Evolutionary conservation across 2,888 invertebrate species (phyloP), one percentile per base, ranked within the genome.

Genomic region (Pristionchus entomophagus): DNA sequence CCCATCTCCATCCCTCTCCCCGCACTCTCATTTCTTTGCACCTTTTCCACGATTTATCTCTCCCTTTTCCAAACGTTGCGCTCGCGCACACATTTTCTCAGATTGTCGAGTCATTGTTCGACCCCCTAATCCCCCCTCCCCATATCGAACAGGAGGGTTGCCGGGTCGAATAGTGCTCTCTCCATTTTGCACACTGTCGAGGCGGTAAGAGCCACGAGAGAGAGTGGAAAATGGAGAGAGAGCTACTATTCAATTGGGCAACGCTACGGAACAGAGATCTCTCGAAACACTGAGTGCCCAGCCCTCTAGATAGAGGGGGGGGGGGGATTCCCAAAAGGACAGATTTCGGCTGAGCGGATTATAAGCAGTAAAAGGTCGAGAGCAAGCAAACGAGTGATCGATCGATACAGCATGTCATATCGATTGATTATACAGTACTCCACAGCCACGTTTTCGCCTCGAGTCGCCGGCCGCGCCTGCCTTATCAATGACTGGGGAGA

Each of bases 1-100:
- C 80, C 29, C 49, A 0, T 45, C 32, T 78, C n/a, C 38, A 29
- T 45, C 78, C 32, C n/a, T 41, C 77, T 12, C 32, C 26, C 22
- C 77, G 0, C 49, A 14, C 49, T 19, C 26, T 45, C 78, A 26
- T 26, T 32, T 35, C 51, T 51, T n/a, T n/a, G n/a, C n/a, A n/a
- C n/a, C n/a, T n/a, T n/a, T n/a, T n/a, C n/a, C n/a, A n/a, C n/a
- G n/a, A n/a, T n/a, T n/a, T n/a, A n/a, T n/a, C n/a, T n/a, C n/a
- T n/a, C n/a, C n/a, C n/a, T n/a, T 78, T 45, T 78, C 78, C 78
- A 45, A 49, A 45, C 78, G 26, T 78, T 51, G 26, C 78, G n/a
- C 49, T 17, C 41, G 12, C 77, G 26, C 78, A 29, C 78, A 26
- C 78, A 49, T 32, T 51, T 51, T 78, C 45, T 45, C 45, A 49